Evolutionary conservation across 2,888 invertebrate genomes (phyloP).

Genomic region (Creontiades dilutus): DNA sequence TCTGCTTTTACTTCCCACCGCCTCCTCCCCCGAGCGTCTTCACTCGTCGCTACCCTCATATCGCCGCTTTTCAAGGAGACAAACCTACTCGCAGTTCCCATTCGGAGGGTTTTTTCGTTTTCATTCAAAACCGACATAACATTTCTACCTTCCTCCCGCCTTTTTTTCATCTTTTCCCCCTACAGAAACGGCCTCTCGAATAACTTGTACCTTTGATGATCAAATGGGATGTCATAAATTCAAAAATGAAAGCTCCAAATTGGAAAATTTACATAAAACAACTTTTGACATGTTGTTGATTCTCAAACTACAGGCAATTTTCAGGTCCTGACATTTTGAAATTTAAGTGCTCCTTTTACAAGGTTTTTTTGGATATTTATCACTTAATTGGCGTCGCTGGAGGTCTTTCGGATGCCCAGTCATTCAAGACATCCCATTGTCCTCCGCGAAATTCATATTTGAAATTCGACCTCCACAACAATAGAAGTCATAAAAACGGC

Average conservation of each 20-base stretch:
- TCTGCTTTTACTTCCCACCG: neutral
- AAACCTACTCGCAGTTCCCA: neutral
- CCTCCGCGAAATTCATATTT: too few relatives aligned
- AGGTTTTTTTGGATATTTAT: too few relatives aligned
- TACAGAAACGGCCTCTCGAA: neutral
- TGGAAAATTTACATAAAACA: neutral
- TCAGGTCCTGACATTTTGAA: too few relatives aligned
- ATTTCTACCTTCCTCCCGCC: neutral
- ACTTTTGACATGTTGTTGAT: too few relatives aligned
- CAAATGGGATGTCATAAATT: neutral
- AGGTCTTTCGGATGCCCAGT: too few relatives aligned
- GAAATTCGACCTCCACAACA: too few relatives aligned
- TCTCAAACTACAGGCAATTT: too few relatives aligned
- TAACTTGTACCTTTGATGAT: neutral
- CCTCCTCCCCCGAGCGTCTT: neutral
- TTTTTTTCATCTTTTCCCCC: neutral
- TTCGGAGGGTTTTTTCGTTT: neutral
- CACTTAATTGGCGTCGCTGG: too few relatives aligned
- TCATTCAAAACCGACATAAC: constrained; percentile 1
- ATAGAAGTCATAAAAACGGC: too few relatives aligned
- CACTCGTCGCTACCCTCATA: neutral
- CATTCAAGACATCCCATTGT: too few relatives aligned
- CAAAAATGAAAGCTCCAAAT: neutral
- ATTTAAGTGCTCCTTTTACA: too few relatives aligned
- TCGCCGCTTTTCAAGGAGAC: constrained; percentile 14